A percentile compares a stretch with the other conserved stretches of the same genome.
Conservation (phyloP, 2,888 invertebrate genomes). For the Aphodius sticticus region DNA sequence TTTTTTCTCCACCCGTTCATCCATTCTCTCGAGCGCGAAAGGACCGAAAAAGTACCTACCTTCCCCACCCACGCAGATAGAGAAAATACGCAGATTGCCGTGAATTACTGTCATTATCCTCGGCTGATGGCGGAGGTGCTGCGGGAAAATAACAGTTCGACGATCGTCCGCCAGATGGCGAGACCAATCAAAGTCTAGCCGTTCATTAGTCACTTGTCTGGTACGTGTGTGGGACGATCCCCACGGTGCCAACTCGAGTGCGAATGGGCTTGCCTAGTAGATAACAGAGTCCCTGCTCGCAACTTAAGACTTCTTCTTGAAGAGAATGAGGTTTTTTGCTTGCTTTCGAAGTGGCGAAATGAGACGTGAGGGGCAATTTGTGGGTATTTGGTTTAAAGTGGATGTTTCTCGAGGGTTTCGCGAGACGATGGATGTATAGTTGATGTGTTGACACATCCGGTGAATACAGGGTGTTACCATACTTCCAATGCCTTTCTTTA, state of each 20-base stretch:
- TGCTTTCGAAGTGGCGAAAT: not conserved
- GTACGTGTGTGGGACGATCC: not conserved
- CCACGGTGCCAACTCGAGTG: not conserved
- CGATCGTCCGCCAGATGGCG: not conserved
- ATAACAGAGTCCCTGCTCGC: not conserved
- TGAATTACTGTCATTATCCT: constrained; percentile 4
- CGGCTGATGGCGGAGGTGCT: not conserved
- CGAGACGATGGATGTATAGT: too few species aligned
- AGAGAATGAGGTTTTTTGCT: not conserved
- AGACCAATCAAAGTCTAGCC: not conserved
- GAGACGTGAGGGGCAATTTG: not conserved
- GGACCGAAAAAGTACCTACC: not conserved
- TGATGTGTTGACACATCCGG: too few species aligned
- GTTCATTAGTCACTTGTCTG: not conserved
- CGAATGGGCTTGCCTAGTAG: not conserved
- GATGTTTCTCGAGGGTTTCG: not conserved
- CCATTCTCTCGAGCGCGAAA: not conserved
- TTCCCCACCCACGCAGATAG: not conserved
- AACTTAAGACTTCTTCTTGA: not conserved
- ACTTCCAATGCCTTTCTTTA: too few species aligned
- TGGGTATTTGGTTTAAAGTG: not conserved
- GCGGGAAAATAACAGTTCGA: not conserved
- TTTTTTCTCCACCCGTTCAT: not conserved
- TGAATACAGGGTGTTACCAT: too few species aligned
- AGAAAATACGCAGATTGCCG: not conserved